Percentiles rank a stretch among this genome's conserved stretches.
Evolutionary conservation across 1,140 invertebrate genomes (phyloP).

Genomic region (Eriosoma lanigerum): DNA sequence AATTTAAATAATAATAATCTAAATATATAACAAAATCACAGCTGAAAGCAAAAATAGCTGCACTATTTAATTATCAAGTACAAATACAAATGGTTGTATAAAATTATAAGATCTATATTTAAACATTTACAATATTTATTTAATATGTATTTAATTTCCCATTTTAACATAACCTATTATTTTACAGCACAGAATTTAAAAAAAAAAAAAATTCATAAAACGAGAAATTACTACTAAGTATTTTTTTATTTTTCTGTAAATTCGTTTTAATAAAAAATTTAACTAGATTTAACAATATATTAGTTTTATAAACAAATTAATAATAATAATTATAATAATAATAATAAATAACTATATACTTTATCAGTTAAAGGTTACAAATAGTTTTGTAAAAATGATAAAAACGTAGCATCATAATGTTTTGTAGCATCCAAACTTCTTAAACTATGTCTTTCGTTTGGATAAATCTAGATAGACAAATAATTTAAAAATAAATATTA

Average conservation of each 20-base stretch:
- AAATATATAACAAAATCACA: conserved; percentile 38
- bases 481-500: neutral
- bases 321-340: neutral
- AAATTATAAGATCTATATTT: conserved; percentile 24
- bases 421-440: conserved; percentile 89
- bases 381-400: conserved; percentile 90
- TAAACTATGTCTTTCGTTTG: conserved; percentile 91
- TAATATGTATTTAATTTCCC: conserved; percentile 5
- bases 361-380: conserved; percentile 63
- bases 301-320: conserved; percentile 36
- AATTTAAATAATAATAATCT: conserved; percentile 2
- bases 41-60: neutral
- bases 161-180: conserved; percentile 24
- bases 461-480: conserved; percentile 71
- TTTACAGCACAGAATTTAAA: neutral
- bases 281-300: conserved; percentile 43
- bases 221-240: neutral
- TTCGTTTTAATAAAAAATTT: conserved; percentile 22
- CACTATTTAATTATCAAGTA: conserved; percentile 37
- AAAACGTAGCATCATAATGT: conserved; percentile 91
- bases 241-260: neutral
- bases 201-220: conserved; percentile 7
- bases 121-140: conserved; percentile 38
- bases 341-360: conserved; percentile 16
- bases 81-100: conserved; percentile 34